Percentiles rank a stretch among this genome's conserved stretches.
phyloP scores from a whole-genome alignment of 1,140 invertebrate genomes.

The Sycophaga agraensis region DNA sequence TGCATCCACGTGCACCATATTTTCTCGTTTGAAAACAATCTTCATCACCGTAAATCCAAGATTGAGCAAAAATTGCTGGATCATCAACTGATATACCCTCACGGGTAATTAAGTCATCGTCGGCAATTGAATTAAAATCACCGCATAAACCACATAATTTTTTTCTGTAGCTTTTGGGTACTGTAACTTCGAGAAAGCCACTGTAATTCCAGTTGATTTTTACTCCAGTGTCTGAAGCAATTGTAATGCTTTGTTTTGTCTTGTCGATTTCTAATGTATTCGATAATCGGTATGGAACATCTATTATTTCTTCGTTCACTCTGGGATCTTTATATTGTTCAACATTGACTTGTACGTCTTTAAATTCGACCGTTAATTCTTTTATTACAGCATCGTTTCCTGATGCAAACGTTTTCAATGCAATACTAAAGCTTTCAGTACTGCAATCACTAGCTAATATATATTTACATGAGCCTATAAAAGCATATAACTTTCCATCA shows the following conservation, averaged over 20 bases:
- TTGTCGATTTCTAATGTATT: slow-evolving; percentile 61
- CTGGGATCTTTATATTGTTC: slow-evolving; percentile 83
- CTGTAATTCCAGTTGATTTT: slow-evolving; percentile 89
- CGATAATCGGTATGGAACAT: slow-evolving; percentile 65
- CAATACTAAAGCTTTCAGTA: slow-evolving; percentile 77
- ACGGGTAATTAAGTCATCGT: slow-evolving; percentile 65
- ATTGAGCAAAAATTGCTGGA: slow-evolving; percentile 67
- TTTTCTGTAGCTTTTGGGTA: slow-evolving; percentile 75
- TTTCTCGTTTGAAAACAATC: slow-evolving; percentile 63
- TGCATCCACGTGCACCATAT: slow-evolving; percentile 33
- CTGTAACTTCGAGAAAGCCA: slow-evolving; percentile 86
- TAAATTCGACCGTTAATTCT: slow-evolving; percentile 77
- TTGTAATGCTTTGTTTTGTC: slow-evolving; percentile 64
- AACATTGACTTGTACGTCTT: slow-evolving; percentile 75
- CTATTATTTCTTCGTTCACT: slow-evolving; percentile 75
- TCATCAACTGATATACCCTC: slow-evolving; percentile 23
- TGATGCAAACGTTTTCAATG: slow-evolving; percentile 83
- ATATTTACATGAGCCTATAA: slow-evolving; percentile 91
- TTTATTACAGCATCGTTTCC: slow-evolving; percentile 83
- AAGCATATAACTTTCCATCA: slow-evolving; percentile 89
- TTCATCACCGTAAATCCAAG: slow-evolving; percentile 82
- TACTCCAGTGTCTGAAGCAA: slow-evolving; percentile 71
- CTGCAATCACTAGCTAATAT: slow-evolving; percentile 79
- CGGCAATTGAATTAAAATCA: slow-evolving; percentile 80
- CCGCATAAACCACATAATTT: slow-evolving; percentile 88